A percentile compares a stretch with the other conserved stretches of the same genome.
phyloP scores from a whole-genome alignment of 2,888 invertebrate species.

The Prenolepis imparis region DNA sequence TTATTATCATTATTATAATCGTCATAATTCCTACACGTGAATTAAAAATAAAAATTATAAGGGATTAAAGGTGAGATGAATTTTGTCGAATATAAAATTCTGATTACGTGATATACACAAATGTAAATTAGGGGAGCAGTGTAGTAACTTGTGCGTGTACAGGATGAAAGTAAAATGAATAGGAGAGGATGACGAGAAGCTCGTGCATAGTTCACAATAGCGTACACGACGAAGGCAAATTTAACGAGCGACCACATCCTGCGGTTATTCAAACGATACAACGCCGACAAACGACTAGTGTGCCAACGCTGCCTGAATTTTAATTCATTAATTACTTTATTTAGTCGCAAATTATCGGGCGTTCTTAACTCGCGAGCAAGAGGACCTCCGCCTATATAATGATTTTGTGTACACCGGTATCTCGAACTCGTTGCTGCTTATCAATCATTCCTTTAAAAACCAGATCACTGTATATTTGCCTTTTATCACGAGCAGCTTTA shows the following conservation, averaged over 20 bases:
- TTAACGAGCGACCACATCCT: conserved; percentile 77
- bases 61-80: background rate
- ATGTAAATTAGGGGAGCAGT: background rate
- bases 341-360: conserved; percentile 78
- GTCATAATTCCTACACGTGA: background rate
- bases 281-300: conserved; percentile 77
- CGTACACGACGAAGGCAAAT: conserved; percentile 60
- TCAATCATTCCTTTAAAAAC: conserved; percentile 61
- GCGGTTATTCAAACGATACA: conserved; percentile 66
- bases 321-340: conserved; percentile 82
- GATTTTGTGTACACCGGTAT: conserved; percentile 69
- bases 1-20: background rate
- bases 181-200: background rate
- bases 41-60: conserved; percentile 10
- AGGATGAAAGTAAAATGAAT: background rate
- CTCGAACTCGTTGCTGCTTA: conserved; percentile 63
- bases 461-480: background rate
- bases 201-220: conserved; percentile 18
- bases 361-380: conserved; percentile 71
- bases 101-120: background rate
- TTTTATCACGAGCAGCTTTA: background rate
- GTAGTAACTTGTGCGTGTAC: background rate
- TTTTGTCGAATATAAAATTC: background rate
- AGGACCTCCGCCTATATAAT: conserved; percentile 68
- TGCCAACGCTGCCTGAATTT: conserved; percentile 79